Conservation (phyloP, 1,140 invertebrate genomes). For the Trichonephila clavipes region DNA sequence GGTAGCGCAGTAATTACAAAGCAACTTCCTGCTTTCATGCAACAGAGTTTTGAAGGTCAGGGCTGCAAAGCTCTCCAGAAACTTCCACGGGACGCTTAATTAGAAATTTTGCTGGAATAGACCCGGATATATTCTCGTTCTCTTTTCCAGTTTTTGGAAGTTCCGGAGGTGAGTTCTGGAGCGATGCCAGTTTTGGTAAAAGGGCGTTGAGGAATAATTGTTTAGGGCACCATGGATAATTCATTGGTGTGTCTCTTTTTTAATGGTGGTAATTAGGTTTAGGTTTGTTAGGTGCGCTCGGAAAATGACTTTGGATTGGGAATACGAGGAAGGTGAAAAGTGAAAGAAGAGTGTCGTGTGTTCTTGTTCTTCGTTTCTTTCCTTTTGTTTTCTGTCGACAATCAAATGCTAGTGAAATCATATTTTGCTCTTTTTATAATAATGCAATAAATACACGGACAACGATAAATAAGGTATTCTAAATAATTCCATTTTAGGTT, state of each 20-base stretch:
- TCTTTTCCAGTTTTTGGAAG: not conserved
- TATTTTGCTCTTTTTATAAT: no score
- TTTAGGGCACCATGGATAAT: not conserved
- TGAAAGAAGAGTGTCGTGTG: no score
- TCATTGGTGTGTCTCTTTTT: not conserved
- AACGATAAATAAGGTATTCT: no score
- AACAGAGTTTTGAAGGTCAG: conserved; percentile 36
- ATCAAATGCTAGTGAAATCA: no score
- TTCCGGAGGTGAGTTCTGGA: not conserved
- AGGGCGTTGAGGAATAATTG: not conserved
- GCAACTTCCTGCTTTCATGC: not conserved
- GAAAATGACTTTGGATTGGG: no score
- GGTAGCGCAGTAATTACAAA: conserved; percentile 17
- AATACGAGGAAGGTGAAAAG: no score
- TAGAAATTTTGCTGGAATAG: conserved; percentile 13
- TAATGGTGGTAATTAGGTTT: conserved; percentile 17
- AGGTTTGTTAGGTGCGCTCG: no score
- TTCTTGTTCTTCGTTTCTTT: no score
- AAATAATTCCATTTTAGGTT: no score
- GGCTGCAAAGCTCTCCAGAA: not conserved
- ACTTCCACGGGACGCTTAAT: not conserved
- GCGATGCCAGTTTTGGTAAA: not conserved
- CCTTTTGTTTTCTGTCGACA: no score
- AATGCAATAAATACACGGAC: no score
- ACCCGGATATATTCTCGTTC: not conserved